Evolutionary conservation across 2,113 vertebrate species (phyloP).

Genomic region (Aspidoscelis tigris): DNA sequence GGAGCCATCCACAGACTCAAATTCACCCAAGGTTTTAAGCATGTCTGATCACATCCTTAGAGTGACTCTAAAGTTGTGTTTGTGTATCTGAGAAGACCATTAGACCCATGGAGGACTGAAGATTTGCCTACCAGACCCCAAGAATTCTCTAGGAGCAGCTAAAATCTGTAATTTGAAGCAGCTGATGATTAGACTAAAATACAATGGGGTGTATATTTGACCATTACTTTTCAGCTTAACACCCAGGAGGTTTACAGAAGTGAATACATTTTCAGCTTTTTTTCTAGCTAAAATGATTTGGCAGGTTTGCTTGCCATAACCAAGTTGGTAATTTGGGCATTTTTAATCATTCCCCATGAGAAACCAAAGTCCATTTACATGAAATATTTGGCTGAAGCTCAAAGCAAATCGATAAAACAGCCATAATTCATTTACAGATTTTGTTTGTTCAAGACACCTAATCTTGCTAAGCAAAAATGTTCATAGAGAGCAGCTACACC

Average conservation of each 20-base stretch:
- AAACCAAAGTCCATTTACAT: neutral
- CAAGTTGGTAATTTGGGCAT: neutral
- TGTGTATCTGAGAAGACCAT: no score
- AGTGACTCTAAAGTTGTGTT: no score
- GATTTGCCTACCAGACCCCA: no score
- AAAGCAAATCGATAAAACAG: conserved; percentile 15
- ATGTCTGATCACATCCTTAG: no score
- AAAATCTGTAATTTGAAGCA: no score
- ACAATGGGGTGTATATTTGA: neutral
- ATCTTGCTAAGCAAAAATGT: conserved; percentile 7
- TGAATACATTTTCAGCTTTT: neutral
- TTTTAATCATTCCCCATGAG: neutral
- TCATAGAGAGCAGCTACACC: conserved; percentile 6
- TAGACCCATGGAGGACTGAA: no score
- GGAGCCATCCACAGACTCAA: no score
- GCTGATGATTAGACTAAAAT: neutral
- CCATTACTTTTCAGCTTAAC: neutral
- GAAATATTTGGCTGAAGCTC: neutral
- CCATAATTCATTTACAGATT: conserved; percentile 31
- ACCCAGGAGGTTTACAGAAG: neutral
- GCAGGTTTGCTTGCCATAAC: neutral
- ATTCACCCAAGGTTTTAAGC: no score
- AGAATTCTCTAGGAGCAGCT: no score
- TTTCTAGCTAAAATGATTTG: neutral
- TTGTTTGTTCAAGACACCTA: conserved; percentile 32